phyloP scores from a whole-genome alignment of 2,888 invertebrate species.

The Calliopum simillimum region DNA sequence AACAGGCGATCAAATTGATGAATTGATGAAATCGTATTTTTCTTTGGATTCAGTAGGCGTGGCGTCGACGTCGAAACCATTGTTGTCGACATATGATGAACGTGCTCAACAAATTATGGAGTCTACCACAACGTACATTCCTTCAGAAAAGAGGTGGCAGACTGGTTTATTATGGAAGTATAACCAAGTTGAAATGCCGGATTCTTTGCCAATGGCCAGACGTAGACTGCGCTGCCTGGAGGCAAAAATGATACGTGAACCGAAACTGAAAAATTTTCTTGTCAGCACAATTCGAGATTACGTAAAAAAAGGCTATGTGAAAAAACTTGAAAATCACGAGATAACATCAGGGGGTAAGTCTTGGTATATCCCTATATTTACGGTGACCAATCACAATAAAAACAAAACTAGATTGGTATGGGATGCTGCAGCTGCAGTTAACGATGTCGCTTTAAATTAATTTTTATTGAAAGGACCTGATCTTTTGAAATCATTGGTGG shows the following conservation, averaged over 20 bases:
- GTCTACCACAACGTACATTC: too few relatives aligned
- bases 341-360: conserved; percentile 22
- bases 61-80: too few relatives aligned
- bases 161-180: conserved; percentile 46
- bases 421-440: conserved; percentile 55
- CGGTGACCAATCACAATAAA: conserved; percentile 51
- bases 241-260: conserved; percentile 14
- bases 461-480: conserved; percentile 57
- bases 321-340: conserved; percentile 40
- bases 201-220: conserved; percentile 41
- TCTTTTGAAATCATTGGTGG: conserved; percentile 53
- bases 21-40: conserved; percentile 38
- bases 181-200: conserved; percentile 35
- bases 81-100: too few relatives aligned
- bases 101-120: too few relatives aligned
- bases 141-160: too few relatives aligned
- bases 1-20: conserved; percentile 34
- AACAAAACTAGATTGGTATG: conserved; percentile 53
- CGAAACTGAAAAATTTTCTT: not conserved
- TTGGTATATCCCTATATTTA: conserved; percentile 55
- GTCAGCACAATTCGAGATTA: not conserved
- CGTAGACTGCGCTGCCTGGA: conserved; percentile 41
- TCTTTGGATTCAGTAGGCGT: too few relatives aligned
- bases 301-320: conserved; percentile 42
- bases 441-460: conserved; percentile 53